A percentile compares a stretch with the other conserved stretches of the same genome.
phyloP scores from a whole-genome alignment of 1,140 invertebrate species.

The Drepana arcuata region DNA sequence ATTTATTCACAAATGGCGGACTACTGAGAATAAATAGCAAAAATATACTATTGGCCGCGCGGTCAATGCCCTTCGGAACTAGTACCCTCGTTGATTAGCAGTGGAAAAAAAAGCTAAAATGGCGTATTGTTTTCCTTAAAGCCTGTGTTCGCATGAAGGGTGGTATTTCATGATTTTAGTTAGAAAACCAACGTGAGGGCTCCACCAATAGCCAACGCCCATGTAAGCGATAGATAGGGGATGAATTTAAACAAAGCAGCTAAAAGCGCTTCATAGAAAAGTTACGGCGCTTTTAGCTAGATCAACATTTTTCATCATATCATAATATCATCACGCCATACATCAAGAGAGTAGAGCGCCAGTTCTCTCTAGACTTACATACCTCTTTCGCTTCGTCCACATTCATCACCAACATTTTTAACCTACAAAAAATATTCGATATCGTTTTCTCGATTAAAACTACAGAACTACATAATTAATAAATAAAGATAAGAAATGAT shows the following conservation, averaged over 20 bases:
- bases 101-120: conserved; percentile 37
- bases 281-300: conserved; percentile 18
- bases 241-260: conserved; percentile 24
- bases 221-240: conserved; percentile 46
- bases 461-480: no score
- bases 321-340: no score
- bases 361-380: no score
- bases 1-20: neutral
- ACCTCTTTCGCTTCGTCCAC: no score
- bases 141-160: conserved; percentile 38
- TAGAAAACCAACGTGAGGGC: conserved; percentile 20
- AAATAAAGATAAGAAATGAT: no score
- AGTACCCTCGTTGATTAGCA: conserved; percentile 37
- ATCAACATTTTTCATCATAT: no score
- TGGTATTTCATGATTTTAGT: conserved; percentile 35
- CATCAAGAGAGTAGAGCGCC: no score
- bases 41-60: conserved; percentile 16
- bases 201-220: conserved; percentile 37
- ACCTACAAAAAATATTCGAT: no score
- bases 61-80: conserved; percentile 33
- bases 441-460: no score
- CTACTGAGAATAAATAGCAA: conserved; percentile 8
- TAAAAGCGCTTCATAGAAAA: conserved; percentile 55
- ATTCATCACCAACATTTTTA: no score
- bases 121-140: conserved; percentile 42